Base-by-base conservation (phyloP, 2,888 invertebrate species). In the Morinoia aosen region DNA sequence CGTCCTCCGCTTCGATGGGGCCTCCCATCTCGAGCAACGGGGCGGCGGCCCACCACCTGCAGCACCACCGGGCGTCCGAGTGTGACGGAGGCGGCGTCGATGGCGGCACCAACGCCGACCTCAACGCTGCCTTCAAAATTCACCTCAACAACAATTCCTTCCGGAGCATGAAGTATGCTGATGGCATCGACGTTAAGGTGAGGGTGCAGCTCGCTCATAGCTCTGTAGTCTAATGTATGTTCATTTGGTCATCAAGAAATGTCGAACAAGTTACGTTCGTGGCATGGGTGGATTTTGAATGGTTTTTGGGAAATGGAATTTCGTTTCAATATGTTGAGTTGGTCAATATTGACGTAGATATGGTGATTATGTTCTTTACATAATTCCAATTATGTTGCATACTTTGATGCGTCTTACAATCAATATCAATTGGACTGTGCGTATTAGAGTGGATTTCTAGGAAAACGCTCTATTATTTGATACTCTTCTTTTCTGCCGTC, bases 91-190 rank as follows among this genome's bases (percentile, higher is more conserved):
- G 76, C 19, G 57, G 10, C 56, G 19, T 39, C 11, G 88, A 88
- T 56, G 64, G 25, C 40, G 90, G 48, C n/a, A n/a, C 40, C 40
- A n/a, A 48, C n/a, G n/a, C 19, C 19, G 95, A 95, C 48, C 40
- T 39, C 48, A 76, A 25, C 90, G 88, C 57, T 25, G 90, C 90
- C 39, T 57, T 88, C 95, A 95, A 95, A 58, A 95, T 95, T 39
- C 95, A 64, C n/a, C 64, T 95, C 61, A 94, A 94, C 33, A 39
- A 48, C 95, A 39, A 76, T 11, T 61, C 61, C 64, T 95, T 57
- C 64, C n/a, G 95, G n/a, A 57, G n/a, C 95, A 95, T 95, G 95
- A 95, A 95, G n/a, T 95, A 95, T n/a, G 95, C 64, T 40, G 95
- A 95, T 48, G 95, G 95, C 95, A 95, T 64, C 64, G 95, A 95